Evolutionary conservation across 30 jellyfish, hydroid and myxozoan species (phyloP), one percentile per base, ranked within the genome.

Genomic region (Hydractinia echinata): DNA sequence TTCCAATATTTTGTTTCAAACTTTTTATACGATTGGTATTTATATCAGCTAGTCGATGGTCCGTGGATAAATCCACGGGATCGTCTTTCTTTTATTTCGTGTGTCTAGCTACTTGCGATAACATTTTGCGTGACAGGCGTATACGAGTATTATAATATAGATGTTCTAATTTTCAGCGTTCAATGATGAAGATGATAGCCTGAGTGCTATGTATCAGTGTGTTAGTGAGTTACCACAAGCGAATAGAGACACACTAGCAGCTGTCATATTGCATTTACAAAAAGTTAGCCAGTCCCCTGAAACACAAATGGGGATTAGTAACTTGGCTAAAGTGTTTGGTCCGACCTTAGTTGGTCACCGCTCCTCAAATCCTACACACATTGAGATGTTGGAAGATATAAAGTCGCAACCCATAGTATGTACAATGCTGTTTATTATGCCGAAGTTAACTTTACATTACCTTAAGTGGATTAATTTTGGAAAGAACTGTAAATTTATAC

Each of bases 271-370:
- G 51, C 99, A 94, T 68, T 81, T 94, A 67, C 99, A 89, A 60
- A 83, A 79, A 60, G 99, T 94, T 9, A 96, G 97, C 79, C 73
- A 83, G 52, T 88, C 97, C 30, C 87, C 92, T 10, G 89, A 83
- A 58, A 84, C 96, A 53, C 91, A 85, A 84, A 94, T 94, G 99
- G 79, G 89, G 66, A 68, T 89, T 9, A 39, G 82, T 3, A 94
- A 89, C 72, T 85, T 94, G 78, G 95, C 96, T 10, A 85, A 86
- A 76, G 99, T 94, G 74, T 88, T 94, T 69, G 99, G 99, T 5
- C 99, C 99, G 5, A 88, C 99, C 15, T 61, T 94, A 53, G 97
- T 94, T 71, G 99, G 99, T 9, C 97, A 94, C 78, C 94, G 97
- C 10, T 94, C 96, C 16, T 66, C 91, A 15, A 94, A 94, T 77